Evolutionary conservation across 2,113 vertebrate species (phyloP).

Genomic region (Rhodinocichla rosea): DNA sequence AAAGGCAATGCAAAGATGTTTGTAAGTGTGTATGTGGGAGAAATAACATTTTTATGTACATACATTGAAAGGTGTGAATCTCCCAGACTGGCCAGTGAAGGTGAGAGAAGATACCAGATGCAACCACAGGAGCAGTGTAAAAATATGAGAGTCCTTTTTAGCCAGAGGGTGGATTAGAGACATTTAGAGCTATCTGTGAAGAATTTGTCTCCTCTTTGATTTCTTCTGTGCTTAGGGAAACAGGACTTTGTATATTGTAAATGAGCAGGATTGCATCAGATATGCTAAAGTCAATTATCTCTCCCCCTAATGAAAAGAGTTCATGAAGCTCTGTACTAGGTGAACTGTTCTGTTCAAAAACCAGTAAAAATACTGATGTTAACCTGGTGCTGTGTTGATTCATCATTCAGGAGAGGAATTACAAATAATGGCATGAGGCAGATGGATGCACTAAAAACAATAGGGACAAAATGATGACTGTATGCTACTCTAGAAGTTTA

Average conservation of each 20-base stretch:
- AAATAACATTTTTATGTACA: neutral
- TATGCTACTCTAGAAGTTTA: neutral
- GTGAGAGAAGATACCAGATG: neutral
- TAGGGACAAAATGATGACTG: neutral
- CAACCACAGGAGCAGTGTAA: neutral
- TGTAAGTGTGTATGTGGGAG: neutral
- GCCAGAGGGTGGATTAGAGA: neutral
- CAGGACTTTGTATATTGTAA: neutral
- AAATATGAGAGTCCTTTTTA: neutral
- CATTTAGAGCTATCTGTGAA: neutral
- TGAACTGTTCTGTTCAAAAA: neutral
- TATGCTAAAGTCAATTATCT: neutral
- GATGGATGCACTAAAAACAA: neutral
- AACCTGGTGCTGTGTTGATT: neutral
- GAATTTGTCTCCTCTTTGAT: conserved; percentile 6
- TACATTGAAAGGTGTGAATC: neutral
- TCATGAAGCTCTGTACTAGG: neutral
- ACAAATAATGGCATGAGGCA: neutral
- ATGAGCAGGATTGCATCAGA: neutral
- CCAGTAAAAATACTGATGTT: neutral
- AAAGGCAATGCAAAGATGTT: neutral
- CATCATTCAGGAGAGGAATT: neutral
- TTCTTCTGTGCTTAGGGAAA: neutral
- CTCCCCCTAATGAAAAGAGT: neutral
- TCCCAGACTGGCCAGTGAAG: neutral